Evolutionary conservation across 2,888 invertebrate species (phyloP).

Genomic region (Epinotia bilunana): DNA sequence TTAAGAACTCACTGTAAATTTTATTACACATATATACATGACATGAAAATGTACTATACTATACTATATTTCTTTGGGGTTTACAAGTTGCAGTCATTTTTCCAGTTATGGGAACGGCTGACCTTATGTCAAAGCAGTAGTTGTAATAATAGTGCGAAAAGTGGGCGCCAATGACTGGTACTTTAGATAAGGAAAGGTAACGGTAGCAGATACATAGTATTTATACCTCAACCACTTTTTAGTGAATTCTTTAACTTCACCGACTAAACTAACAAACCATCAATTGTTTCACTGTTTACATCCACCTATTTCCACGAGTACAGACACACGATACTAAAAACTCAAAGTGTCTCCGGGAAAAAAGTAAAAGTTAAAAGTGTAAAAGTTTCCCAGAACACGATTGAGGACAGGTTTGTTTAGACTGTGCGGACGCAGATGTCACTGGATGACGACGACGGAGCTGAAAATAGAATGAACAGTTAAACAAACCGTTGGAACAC

Average conservation of each 20-base stretch:
- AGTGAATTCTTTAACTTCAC: neutral
- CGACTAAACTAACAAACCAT: constrained; percentile 29
- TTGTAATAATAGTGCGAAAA: neutral
- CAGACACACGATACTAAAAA: constrained; percentile 51
- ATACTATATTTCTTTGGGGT: no score
- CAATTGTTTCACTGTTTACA: constrained; percentile 41
- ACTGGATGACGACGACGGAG: constrained; percentile 62
- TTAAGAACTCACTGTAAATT: no score
- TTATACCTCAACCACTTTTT: neutral
- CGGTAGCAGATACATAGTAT: neutral
- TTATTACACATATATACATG: no score
- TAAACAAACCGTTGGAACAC: constrained; percentile 41
- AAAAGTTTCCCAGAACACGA: constrained; percentile 78
- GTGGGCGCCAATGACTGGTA: neutral
- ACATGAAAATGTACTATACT: no score
- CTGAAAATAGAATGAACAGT: constrained; percentile 58
- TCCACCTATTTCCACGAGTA: constrained; percentile 34
- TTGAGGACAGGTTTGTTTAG: constrained; percentile 78
- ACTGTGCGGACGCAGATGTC: constrained; percentile 71
- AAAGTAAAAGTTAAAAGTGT: constrained; percentile 70
- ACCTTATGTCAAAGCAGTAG: no score
- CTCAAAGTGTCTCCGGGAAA: constrained; percentile 74
- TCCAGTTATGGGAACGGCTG: no score
- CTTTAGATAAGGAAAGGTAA: neutral
- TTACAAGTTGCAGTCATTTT: no score